A percentile compares a stretch with the other conserved stretches of the same genome.
Evolutionary conservation across 2,797 vertebrate genomes (phyloP).

Genomic region (Acanthis flammea): DNA sequence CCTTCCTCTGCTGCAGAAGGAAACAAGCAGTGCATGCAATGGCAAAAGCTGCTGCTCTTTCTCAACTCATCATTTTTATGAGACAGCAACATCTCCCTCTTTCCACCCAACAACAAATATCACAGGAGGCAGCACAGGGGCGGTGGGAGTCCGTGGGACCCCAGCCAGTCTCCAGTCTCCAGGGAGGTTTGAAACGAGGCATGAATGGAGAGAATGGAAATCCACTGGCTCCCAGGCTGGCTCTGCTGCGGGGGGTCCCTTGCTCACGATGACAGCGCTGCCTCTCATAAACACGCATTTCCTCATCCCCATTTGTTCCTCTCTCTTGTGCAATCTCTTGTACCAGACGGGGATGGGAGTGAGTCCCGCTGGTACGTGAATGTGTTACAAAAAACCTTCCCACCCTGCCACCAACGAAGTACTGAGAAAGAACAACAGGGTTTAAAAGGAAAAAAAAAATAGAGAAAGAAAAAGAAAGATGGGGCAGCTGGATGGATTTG

Average conservation of each 20-base stretch:
- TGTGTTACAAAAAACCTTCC: constrained; percentile 58
- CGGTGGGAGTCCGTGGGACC: neutral
- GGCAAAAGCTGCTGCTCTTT: neutral
- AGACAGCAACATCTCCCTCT: neutral
- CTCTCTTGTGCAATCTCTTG: constrained; percentile 64
- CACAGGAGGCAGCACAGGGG: neutral
- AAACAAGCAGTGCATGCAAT: neutral
- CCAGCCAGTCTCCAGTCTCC: neutral
- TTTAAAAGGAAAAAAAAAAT: neutral
- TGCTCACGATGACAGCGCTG: constrained; percentile 45
- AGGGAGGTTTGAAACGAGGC: constrained; percentile 11
- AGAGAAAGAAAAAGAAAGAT: neutral
- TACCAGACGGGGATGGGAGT: constrained; percentile 57
- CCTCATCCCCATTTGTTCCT: constrained; percentile 62
- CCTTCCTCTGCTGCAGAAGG: rapidly evolving
- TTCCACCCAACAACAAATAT: neutral
- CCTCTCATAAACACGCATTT: constrained; percentile 62
- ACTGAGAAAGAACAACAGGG: constrained; percentile 47
- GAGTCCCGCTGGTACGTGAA: constrained; percentile 47
- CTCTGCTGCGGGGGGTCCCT: constrained; percentile 47
- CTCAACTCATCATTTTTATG: constrained; percentile 44
- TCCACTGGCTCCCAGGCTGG: constrained; percentile 22
- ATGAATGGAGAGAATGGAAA: constrained; percentile 69
- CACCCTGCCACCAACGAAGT: constrained; percentile 63
- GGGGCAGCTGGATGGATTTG: constrained; percentile 19